Conservation (phyloP, 2,888 invertebrate genomes). For the Arrhopalites spinosus region DNA sequence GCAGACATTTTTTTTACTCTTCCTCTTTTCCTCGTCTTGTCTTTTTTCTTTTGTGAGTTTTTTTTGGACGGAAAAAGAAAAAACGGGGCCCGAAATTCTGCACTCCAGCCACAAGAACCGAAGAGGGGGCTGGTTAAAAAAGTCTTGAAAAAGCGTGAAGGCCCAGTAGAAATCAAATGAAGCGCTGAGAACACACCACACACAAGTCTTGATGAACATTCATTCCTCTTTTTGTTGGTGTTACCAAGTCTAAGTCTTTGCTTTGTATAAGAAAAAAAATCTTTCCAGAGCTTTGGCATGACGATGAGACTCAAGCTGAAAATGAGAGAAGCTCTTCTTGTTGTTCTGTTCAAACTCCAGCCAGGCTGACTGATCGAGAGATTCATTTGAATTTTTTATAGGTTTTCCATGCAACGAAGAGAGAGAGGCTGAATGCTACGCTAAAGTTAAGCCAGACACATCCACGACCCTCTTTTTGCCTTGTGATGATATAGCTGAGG, state of each 20-base stretch:
- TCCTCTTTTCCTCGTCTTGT: no score
- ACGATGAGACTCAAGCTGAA: not conserved
- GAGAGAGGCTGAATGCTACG: not conserved
- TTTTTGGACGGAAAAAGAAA: no score
- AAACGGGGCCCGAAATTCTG: not conserved
- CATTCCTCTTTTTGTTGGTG: not conserved
- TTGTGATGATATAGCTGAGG: no score
- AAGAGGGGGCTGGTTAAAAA: not conserved
- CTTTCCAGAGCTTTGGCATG: not conserved
- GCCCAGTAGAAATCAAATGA: conserved; percentile 22
- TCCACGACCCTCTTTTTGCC: no score
- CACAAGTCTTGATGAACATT: conserved; percentile 1
- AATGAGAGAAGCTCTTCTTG: not conserved
- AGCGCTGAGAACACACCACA: conserved; percentile 13
- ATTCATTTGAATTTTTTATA: conserved; percentile 31
- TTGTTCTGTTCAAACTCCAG: not conserved
- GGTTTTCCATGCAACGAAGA: not conserved
- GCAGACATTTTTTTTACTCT: no score
- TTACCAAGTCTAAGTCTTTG: not conserved
- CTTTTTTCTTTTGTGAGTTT: no score
- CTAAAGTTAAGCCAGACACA: not conserved
- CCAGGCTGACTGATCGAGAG: conserved; percentile 14
- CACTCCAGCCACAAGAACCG: not conserved
- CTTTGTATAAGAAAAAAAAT: not conserved
- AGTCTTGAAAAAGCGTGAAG: not conserved